Conservation (phyloP, 2,888 invertebrate genomes). For the Galeruca laticollis region DNA sequence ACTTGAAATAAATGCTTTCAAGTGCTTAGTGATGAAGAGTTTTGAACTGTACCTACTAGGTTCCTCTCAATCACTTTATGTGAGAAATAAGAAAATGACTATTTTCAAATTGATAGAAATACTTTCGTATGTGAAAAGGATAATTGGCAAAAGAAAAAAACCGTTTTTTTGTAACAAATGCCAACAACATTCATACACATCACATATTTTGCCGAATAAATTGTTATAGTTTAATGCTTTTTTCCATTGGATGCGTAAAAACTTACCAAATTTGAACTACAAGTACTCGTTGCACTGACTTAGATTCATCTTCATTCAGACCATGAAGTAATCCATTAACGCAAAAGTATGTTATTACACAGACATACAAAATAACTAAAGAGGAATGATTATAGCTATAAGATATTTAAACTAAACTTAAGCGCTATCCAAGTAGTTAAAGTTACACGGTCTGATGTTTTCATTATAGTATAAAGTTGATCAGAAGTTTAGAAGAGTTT, state of each 20-base stretch:
- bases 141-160: no score
- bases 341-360: constrained; percentile 45
- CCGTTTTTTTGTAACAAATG: no score
- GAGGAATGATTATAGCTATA: constrained; percentile 42
- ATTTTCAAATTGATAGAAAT: no score
- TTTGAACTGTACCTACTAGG: no score
- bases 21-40: no score
- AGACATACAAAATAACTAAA: constrained; percentile 46
- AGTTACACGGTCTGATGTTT: constrained; percentile 55
- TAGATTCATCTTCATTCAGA: constrained; percentile 47
- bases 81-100: no score
- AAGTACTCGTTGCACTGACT: constrained; percentile 22
- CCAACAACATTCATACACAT: no score
- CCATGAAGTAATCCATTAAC: constrained; percentile 56
- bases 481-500: constrained; percentile 32
- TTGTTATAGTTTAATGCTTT: constrained; percentile 16
- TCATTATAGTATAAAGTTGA: constrained; percentile 55
- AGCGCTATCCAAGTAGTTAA: constrained; percentile 47
- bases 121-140: no score
- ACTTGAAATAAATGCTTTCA: no score
- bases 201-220: background rate
- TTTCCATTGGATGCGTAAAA: constrained; percentile 9
- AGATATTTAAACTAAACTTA: constrained; percentile 43
- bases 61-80: no score
- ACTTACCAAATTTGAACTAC: constrained; percentile 32